Conservation (phyloP, 1,140 invertebrate genomes). For the Ephestia elutella region DNA sequence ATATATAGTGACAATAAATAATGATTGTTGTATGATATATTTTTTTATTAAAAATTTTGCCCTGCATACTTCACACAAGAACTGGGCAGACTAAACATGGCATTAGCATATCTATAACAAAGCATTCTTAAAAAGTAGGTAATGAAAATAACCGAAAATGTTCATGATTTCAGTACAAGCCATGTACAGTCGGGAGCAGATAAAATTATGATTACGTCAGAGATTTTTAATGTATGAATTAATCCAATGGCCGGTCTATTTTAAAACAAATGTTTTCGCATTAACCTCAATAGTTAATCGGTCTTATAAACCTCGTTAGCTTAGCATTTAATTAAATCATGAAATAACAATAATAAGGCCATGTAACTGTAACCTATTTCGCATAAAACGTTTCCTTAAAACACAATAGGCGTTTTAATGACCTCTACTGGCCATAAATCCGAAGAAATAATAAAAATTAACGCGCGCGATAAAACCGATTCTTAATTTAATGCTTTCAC, state of each 20-base stretch:
- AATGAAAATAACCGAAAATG: too few species aligned
- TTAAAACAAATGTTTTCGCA: not conserved
- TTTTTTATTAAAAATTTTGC: too few species aligned
- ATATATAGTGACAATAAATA: slow-evolving; percentile 30
- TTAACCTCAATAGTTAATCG: not conserved
- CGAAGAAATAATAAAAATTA: slow-evolving; percentile 24
- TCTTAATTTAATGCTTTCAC: slow-evolving; percentile 10
- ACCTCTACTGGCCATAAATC: slow-evolving; percentile 16
- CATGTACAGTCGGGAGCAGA: too few species aligned
- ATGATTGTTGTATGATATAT: not conserved
- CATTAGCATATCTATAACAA: too few species aligned
- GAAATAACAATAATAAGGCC: not conserved
- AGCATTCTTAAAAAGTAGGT: too few species aligned
- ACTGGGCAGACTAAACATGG: too few species aligned
- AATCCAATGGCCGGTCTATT: too few species aligned
- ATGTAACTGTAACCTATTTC: not conserved
- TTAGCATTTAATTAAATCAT: not conserved
- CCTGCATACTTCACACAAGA: too few species aligned
- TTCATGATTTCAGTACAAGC: too few species aligned
- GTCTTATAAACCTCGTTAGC: not conserved
- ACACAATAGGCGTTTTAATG: slow-evolving; percentile 1
- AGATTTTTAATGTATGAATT: too few species aligned
- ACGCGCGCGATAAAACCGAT: slow-evolving; percentile 17
- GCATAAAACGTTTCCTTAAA: slow-evolving; percentile 3
- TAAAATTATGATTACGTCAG: too few species aligned